Evolutionary conservation across 2,888 invertebrate genomes (phyloP), one percentile per base, ranked within the genome.

Genomic region (Drosophila planitibia): DNA sequence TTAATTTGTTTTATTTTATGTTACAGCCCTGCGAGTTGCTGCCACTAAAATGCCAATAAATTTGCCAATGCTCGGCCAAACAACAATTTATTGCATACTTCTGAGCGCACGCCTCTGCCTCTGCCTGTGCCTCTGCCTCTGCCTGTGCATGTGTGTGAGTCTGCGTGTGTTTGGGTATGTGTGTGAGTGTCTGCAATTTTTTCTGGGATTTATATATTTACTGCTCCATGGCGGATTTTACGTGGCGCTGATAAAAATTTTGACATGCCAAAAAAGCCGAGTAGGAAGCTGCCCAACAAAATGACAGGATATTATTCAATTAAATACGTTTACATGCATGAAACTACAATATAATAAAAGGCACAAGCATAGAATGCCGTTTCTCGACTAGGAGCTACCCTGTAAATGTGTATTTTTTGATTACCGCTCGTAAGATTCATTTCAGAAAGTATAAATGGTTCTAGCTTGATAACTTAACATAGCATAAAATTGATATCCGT

Each of bases 271-370:
- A 78, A 81, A 81, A 77, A 73, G 73, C 55, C 63, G 67, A 10
- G 33, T 19, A 33, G 58, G 55, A 33, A 68, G 75, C 67, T 57
- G 63, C 35, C 65, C 86, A 83, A 82, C 83, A 81, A 90, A 92
- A 86, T 90, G 90, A 92, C 92, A 91, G 91, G 86, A 90, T 90
- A 91, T 92, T 90, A 90, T 92, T 92, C 92, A 91, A 92, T 91
- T 92, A 91, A 91, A 89, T 82, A 83, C 84, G 89, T 82, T 90
- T 90, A 89, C 90, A 91, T 83, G 91, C 85, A 81, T 83, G 84
- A 81, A 91, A 85, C 79, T 89, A 83, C 84, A 84, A 77, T 76
- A 89, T 83, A 85, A 79, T 70, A 63, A 85, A 82, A 82, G 69
- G 47, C 57, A 66, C 49, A 71, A 33, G 30, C 51, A 52, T 51